Conservation (phyloP, 2,797 vertebrate genomes). For the Aphelocoma californica region DNA sequence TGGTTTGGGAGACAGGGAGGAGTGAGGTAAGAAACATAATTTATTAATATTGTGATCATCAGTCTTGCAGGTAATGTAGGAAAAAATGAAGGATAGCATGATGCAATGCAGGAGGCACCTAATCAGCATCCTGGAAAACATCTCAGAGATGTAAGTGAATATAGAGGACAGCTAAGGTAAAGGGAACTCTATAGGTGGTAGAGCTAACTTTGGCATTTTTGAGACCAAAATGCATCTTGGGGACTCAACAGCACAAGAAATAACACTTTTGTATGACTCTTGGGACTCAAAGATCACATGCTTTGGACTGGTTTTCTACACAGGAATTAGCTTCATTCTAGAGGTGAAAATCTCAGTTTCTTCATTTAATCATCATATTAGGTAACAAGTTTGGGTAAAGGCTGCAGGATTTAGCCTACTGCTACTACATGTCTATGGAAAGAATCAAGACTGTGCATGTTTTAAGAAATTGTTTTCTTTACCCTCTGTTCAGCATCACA, state of each 20-base stretch:
- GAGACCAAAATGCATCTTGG: neutral
- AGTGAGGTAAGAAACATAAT: neutral
- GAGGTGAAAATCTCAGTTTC: neutral
- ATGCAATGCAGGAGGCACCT: neutral
- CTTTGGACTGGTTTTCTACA: neutral
- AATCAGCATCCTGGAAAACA: neutral
- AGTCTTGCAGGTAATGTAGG: neutral
- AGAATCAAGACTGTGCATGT: neutral
- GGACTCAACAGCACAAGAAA: neutral
- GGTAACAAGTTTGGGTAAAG: neutral
- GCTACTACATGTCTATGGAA: neutral
- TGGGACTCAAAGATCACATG: neutral
- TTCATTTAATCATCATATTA: neutral
- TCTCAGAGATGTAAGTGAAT: neutral
- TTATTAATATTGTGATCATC: neutral
- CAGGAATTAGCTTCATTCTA: neutral
- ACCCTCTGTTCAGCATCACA: neutral
- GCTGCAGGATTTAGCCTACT: neutral
- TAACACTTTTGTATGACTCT: neutral
- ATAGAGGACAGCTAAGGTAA: neutral
- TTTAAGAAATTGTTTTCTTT: neutral
- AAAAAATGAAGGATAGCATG: neutral
- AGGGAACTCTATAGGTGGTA: neutral
- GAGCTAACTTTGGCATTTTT: neutral
- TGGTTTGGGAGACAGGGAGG: neutral